These are phyloP conservation scores for Malachius bipustulatus DNA, from an alignment of 2,888 invertebrate species.

Conservation along the genomic window DNA sequence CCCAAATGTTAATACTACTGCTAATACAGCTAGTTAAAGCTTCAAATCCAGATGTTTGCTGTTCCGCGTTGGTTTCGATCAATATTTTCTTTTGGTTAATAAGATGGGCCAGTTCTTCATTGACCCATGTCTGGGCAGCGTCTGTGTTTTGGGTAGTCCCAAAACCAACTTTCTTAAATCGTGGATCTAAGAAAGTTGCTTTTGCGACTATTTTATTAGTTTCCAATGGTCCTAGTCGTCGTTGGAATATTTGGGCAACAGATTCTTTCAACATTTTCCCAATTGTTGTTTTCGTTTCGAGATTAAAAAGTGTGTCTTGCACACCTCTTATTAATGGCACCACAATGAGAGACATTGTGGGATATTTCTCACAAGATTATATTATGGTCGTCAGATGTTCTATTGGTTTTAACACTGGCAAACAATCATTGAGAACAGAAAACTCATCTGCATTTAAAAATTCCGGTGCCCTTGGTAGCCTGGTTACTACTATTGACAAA, in stretches of 20 bases:
- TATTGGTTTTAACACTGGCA: neutral
- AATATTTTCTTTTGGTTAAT: too few species aligned
- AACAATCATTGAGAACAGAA: neutral
- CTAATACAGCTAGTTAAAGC: too few species aligned
- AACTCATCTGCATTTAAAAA: neutral
- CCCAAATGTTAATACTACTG: too few species aligned
- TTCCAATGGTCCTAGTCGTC: neutral
- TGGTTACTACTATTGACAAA: neutral
- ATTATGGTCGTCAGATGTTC: neutral
- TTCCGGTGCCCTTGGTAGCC: neutral
- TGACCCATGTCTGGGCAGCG: neutral
- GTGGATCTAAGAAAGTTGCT: slow-evolving; percentile 1
- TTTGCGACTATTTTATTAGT: neutral
- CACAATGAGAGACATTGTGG: neutral
- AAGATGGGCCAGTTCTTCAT: too few species aligned
- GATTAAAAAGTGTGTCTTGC: neutral
- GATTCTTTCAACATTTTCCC: neutral
- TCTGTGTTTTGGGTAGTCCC: neutral
- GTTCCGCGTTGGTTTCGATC: neutral
- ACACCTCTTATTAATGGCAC: neutral
- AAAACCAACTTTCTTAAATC: neutral
- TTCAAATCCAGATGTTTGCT: neutral
- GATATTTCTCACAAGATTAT: neutral
- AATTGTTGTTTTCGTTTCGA: neutral
- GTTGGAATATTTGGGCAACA: too few species aligned